phyloP scores from a whole-genome alignment of 2,113 vertebrate genomes.

The Donacobius atricapilla region DNA sequence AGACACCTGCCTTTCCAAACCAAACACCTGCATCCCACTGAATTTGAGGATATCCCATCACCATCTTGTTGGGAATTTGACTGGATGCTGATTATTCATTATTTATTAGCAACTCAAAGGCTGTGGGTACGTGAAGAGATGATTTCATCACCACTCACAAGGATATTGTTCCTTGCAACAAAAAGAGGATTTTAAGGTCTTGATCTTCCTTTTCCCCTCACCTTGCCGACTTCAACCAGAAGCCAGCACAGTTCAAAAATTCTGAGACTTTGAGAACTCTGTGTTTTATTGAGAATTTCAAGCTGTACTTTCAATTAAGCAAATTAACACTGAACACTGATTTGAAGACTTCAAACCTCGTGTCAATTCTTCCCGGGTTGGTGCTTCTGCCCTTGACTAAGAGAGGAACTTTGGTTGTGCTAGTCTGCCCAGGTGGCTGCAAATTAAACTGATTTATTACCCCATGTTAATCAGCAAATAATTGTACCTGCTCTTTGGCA shows the following conservation, averaged over 20 bases:
- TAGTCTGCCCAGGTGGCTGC: neutral
- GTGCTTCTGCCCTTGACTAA: neutral
- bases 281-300: neutral
- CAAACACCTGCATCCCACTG: neutral
- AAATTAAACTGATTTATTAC: neutral
- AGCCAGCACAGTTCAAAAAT: neutral
- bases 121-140: neutral
- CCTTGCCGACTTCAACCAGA: neutral
- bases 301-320: neutral
- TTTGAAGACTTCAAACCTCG: neutral
- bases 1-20: no score
- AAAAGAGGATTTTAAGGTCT: no score
- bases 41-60: neutral
- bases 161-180: neutral
- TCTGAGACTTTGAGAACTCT: neutral
- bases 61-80: neutral
- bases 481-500: neutral
- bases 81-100: neutral
- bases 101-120: neutral
- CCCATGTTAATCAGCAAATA: neutral
- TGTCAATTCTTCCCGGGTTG: neutral
- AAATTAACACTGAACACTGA: neutral
- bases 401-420: neutral
- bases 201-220: neutral
- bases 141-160: neutral